These are phyloP conservation scores for Melolontha melolontha DNA, from an alignment of 2,888 invertebrate species.

Conservation along the genomic window DNA sequence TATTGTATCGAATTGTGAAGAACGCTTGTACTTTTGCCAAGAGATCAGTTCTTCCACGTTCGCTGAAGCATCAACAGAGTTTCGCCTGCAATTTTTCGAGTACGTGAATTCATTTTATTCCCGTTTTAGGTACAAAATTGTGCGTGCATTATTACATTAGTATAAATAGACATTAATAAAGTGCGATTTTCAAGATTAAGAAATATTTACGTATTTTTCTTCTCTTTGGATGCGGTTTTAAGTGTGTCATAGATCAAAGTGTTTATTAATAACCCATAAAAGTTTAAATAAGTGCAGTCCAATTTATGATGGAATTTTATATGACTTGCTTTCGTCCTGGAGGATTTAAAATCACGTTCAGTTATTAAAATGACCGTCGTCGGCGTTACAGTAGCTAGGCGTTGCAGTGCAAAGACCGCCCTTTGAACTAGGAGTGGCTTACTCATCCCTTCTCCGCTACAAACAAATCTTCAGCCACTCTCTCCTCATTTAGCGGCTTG, in stretches of 20 bases:
- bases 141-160: not conserved
- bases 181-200: not conserved
- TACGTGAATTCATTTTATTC: too few species aligned
- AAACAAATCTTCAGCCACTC: conserved; percentile 42
- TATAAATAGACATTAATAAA: not conserved
- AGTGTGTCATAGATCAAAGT: too few species aligned
- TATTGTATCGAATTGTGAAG: conserved; percentile 42
- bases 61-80: conserved; percentile 33
- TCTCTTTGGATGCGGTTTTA: too few species aligned
- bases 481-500: conserved; percentile 42
- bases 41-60: conserved; percentile 40
- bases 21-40: conserved; percentile 36
- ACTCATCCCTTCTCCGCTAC: conserved; percentile 48
- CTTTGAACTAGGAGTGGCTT: conserved; percentile 59
- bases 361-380: conserved; percentile 53
- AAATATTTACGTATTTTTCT: not conserved
- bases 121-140: too few species aligned
- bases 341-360: conserved; percentile 46
- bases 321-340: conserved; percentile 30
- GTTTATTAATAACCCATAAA: not conserved
- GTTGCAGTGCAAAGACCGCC: conserved; percentile 55
- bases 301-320: conserved; percentile 27
- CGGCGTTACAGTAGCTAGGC: conserved; percentile 55
- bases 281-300: conserved; percentile 27
- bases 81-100: conserved; percentile 16